Evolutionary conservation across 2,888 invertebrate species (phyloP), one percentile per base, ranked within the genome.

Genomic region (Pyrochroa serraticornis): DNA sequence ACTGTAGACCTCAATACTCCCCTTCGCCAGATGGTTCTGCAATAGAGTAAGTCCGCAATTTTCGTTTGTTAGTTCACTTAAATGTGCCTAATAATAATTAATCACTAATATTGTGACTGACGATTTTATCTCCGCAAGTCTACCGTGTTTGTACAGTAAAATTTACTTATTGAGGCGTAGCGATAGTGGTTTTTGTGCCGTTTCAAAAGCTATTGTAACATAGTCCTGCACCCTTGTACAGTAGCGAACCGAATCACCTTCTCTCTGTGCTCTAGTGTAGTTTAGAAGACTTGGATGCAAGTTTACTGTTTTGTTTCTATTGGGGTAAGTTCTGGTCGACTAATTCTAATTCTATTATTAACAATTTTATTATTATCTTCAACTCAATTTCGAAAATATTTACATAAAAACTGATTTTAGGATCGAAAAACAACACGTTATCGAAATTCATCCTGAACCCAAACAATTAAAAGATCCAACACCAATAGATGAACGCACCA

Each of bases 401-500:
- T 12, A 12, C 12, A 7, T 6, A 36, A 47, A 13, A 37, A 2
- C 13, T 22, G 3, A 6, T 62, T 76, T 64, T 71, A 75, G 75
- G 62, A 65, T 74, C 46, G 70, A 73, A 65, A 67, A 68, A 59
- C 72, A 71, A 63, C 63, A 68, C 32, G 50, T 71, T 10, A 51
- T 70, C 5, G 64, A 71, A 64, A 53, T 70, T 48, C 48, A 41
- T n/a, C 44, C 52, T 9, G 37, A 50, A 35, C 37, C 37, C 7
- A 33, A 31, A 14, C 50, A 49, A 48, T 6, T 50, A 2, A 35
- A 55, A 43, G 12, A 10, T 30, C 8, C 39, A 55, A 32, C 61
- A 13, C 52, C 59, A 49, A 53, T 68, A 1, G 70, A 71, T 44
- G 67, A 69, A 39, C 71, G 60, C 48, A 79, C 80, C 1, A 71